phyloP scores from a whole-genome alignment of 2,888 invertebrate species.

The Pegoplata infirma region DNA sequence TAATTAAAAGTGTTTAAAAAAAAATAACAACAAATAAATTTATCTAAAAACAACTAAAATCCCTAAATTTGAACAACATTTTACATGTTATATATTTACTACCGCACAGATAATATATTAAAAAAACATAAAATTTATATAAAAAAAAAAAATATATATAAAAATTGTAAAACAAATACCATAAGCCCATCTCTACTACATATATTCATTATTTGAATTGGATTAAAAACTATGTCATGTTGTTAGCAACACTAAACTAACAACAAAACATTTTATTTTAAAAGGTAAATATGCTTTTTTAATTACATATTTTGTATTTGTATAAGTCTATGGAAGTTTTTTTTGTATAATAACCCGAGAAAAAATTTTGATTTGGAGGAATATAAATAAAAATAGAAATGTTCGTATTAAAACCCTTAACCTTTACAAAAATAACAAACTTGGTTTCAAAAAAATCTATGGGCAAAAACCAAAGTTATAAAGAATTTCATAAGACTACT shows the following conservation, averaged over 20 bases:
- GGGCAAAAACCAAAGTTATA: too few species aligned
- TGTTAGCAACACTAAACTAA: conserved; percentile 1
- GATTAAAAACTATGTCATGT: conserved; percentile 50
- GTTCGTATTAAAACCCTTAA: too few species aligned
- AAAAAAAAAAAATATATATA: background rate
- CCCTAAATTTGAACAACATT: background rate
- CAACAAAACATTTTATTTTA: conserved; percentile 11
- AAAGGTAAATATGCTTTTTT: conserved; percentile 24
- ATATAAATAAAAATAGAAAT: too few species aligned
- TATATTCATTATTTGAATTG: conserved; percentile 28
- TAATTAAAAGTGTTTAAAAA: background rate
- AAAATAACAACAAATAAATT: background rate
- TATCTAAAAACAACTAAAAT: background rate
- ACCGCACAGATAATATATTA: background rate
- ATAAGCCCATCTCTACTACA: conserved; percentile 10
- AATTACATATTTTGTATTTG: background rate
- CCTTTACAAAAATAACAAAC: too few species aligned
- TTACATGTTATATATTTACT: background rate
- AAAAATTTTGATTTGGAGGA: too few species aligned
- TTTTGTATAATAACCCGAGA: too few species aligned
- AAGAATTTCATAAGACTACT: too few species aligned
- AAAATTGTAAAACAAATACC: background rate
- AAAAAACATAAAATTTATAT: background rate
- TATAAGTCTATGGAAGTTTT: too few species aligned
- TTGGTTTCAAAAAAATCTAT: too few species aligned